Evolutionary conservation across 2,797 vertebrate species (phyloP), one percentile per base, ranked within the genome.

Genomic region (Sebastes iracundus): DNA sequence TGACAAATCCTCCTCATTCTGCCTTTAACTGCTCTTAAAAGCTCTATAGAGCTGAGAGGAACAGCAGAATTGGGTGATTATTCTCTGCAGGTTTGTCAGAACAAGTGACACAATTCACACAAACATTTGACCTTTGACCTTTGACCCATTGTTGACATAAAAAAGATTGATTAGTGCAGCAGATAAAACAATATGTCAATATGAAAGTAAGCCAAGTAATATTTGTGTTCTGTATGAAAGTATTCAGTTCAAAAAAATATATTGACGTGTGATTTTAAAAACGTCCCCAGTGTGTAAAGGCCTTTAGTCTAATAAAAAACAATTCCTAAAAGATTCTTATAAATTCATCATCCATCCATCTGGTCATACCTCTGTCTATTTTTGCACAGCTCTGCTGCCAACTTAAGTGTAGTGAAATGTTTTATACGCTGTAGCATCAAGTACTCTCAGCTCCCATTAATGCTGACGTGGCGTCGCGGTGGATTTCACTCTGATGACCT

Each of bases 371-470:
- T 23, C 46, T 30, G 14, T 56, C 72, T 79, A 46, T 82, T 86
- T 71, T 76, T 35, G 60, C 27, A 27, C 20, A 30, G 56, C 70
- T 60, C 55, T 33, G 59, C 56, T 82, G 32, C 61, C 60, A 38
- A 20, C 52, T 55, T 28, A 10, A 72, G 72, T n/a, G 61, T 18
- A 42, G 70, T 75, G 78, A 60, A 66, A 84, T 75, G 66, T 84
- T 85, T 80, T 42, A 84, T 75, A 38, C 75, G 76, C 64, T 23
- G 73, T 12, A 58, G 42, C 74, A 65, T 58, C 62, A 25, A 84
- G 81, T 42, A 11, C 52, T 82, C 84, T 84, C 56, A 71, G 65
- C 67, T 52, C 27, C 82, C 72, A 81, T 85, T 85, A 87, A 79
- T 59, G 84, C 74, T 69, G 87, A 73, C 59, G 33, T 35, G 56